phyloP scores from a whole-genome alignment of 1,140 invertebrate species.

The Ylistrum balloti region DNA sequence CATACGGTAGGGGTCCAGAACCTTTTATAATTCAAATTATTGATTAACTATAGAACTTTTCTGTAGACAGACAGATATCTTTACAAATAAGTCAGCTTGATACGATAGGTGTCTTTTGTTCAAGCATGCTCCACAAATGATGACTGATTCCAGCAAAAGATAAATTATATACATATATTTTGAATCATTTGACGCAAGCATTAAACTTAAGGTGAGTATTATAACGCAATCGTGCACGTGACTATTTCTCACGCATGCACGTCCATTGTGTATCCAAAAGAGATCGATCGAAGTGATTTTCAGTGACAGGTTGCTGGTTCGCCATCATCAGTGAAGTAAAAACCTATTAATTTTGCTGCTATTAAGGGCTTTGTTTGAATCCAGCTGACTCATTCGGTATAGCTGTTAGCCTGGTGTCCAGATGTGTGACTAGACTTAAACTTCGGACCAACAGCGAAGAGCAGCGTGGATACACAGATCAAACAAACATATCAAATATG shows the following conservation, averaged over 20 bases:
- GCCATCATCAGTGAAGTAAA: constrained; percentile 26
- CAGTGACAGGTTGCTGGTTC: constrained; percentile 1
- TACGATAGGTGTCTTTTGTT: not conserved
- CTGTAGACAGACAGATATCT: not conserved
- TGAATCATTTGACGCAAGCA: not conserved
- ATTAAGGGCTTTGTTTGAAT: constrained; percentile 39
- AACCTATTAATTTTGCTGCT: constrained; percentile 39
- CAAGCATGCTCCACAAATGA: not conserved
- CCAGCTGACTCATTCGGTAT: constrained; percentile 32
- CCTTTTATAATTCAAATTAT: not conserved
- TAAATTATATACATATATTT: too few relatives aligned
- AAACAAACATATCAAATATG: constrained; percentile 29
- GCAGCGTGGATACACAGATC: not conserved
- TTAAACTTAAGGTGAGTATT: not conserved
- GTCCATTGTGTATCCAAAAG: not conserved
- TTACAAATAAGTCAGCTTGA: constrained; percentile 2
- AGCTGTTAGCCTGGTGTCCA: not conserved
- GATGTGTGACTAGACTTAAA: not conserved
- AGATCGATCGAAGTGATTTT: not conserved
- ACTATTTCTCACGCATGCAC: not conserved
- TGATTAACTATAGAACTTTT: not conserved
- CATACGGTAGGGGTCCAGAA: not conserved
- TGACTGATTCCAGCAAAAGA: too few relatives aligned
- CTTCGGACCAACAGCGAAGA: not conserved
- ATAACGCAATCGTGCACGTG: not conserved